Conservation (phyloP, 2,113 vertebrate species). For the Oenanthe melanoleuca region DNA sequence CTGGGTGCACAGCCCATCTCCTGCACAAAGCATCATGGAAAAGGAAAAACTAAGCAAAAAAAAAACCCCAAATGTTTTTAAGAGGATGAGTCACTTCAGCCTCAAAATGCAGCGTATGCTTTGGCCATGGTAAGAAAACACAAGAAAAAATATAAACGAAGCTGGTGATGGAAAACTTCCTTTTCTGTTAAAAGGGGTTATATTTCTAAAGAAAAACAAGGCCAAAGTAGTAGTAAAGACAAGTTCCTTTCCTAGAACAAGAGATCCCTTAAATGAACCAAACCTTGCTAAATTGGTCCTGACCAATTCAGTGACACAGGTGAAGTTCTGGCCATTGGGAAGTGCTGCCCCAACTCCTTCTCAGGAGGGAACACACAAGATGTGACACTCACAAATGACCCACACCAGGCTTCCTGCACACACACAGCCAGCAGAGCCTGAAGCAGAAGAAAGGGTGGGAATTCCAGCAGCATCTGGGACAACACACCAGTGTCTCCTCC, state of each 20-base stretch:
- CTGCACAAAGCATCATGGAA: neutral
- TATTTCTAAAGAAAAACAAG: conserved; percentile 21
- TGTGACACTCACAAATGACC: neutral
- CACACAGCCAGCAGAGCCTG: neutral
- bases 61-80: neutral
- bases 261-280: neutral
- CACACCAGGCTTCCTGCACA: neutral
- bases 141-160: neutral
- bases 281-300: neutral
- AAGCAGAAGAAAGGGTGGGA: neutral
- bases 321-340: neutral
- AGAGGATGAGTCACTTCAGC: conserved; percentile 19
- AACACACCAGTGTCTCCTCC: neutral
- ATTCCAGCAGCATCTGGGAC: neutral
- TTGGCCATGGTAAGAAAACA: neutral
- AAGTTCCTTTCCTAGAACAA: neutral
- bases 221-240: neutral
- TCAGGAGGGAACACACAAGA: neutral
- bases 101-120: neutral
- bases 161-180: neutral
- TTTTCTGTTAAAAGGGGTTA: neutral
- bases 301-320: neutral
- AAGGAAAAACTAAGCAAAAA: neutral
- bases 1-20: neutral
- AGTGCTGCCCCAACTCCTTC: neutral